Evolutionary conservation across 2,888 invertebrate genomes (phyloP), one percentile per base, ranked within the genome.

Genomic region (Phalera bucephala): DNA sequence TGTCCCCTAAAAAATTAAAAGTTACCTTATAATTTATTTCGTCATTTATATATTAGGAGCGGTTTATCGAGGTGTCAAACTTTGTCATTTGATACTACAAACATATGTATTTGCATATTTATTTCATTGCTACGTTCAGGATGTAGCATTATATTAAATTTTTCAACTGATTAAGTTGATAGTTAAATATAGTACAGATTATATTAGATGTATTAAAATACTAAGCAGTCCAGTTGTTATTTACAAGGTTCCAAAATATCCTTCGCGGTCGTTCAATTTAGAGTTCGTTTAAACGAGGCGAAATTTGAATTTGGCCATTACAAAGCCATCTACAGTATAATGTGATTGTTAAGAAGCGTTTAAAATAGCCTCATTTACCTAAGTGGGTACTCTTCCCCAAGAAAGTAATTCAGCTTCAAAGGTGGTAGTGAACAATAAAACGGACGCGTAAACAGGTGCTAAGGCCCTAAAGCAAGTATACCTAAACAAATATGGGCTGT

Each of bases 41-140:
- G n/a, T n/a, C n/a, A n/a, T n/a, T n/a, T n/a, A n/a, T n/a, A n/a
- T 55, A 59, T 51, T 71, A 61, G 67, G 49, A 53, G 59, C 41
- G 48, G 35, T 33, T 49, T 64, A 36, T 43, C 43, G 54, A 68
- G 71, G 64, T 70, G 74, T 72, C 72, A 67, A 47, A 64, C 72
- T 66, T 72, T 80, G 82, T 82, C 73, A 84, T 68, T 62, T 58
- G 78, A 81, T 66, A 67, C 74, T 65, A 59, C 60, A 61, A 66
- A n/a, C n/a, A n/a, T n/a, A n/a, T n/a, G n/a, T n/a, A n/a, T n/a
- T n/a, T n/a, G n/a, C n/a, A n/a, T n/a, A n/a, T n/a, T n/a, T n/a
- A 72, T 75, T 69, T 52, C 52, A 64, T 75, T 67, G 64, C 71
- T n/a, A n/a, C n/a, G n/a, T n/a, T n/a, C n/a, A n/a, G n/a, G n/a